Conservation (phyloP, 2,888 invertebrate genomes). For the Neoitamus cyanurus region DNA sequence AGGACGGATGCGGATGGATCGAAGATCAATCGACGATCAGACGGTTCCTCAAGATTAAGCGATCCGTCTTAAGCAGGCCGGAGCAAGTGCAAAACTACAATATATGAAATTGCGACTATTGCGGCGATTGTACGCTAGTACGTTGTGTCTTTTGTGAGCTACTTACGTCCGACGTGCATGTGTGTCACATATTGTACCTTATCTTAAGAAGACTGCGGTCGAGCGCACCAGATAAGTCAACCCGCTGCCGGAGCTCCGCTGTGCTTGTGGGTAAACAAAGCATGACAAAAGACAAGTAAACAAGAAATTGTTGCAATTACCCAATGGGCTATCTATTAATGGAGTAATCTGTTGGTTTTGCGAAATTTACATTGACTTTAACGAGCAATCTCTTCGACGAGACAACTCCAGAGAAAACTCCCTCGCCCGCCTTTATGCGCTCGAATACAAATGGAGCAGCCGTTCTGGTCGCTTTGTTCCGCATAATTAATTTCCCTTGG, state of each 20-base stretch:
- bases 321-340: slow-evolving; percentile 17
- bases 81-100: not conserved
- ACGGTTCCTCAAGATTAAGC: not conserved
- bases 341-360: slow-evolving; percentile 17
- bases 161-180: not conserved
- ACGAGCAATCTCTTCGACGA: not conserved
- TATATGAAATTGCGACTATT: not conserved
- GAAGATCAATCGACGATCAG: not conserved
- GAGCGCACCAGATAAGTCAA: slow-evolving; percentile 4
- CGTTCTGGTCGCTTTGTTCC: not conserved
- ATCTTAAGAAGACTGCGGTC: not conserved
- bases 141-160: not conserved
- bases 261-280: slow-evolving; percentile 9
- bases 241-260: not conserved
- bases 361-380: slow-evolving; percentile 27
- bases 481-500: not conserved
- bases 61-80: not conserved
- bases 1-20: not conserved
- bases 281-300: slow-evolving; percentile 22
- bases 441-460: not conserved
- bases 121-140: not conserved
- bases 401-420: not conserved
- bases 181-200: slow-evolving; percentile 10
- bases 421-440: not conserved
- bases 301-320: slow-evolving; percentile 30